These are phyloP conservation scores for Ophiothrix spiculata DNA, from an alignment of 35 echinoderm and acorn worm species.

Conservation along the genomic window DNA sequence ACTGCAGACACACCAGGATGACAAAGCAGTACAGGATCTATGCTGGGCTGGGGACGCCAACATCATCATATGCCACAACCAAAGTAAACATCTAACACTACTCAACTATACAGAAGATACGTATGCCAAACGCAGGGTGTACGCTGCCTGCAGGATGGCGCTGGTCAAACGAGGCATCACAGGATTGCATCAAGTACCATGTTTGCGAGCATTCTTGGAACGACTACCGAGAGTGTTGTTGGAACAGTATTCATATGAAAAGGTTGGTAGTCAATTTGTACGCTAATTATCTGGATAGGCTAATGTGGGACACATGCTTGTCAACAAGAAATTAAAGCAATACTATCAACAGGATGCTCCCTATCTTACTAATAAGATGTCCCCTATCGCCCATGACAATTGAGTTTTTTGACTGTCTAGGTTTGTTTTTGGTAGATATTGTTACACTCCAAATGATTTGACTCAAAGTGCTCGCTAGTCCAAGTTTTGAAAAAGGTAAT, in stretches of 20 bases:
- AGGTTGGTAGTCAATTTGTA: slow-evolving; percentile 45
- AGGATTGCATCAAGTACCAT: slow-evolving; percentile 88
- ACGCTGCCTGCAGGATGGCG: slow-evolving; percentile 69
- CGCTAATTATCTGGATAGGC: too few species aligned
- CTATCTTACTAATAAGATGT: too few species aligned
- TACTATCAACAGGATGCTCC: too few species aligned
- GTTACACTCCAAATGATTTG: too few species aligned
- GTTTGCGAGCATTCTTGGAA: slow-evolving; percentile 81
- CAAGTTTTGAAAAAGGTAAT: too few species aligned
- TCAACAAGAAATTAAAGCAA: too few species aligned
- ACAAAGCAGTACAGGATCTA: slow-evolving; percentile 58
- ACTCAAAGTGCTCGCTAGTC: too few species aligned
- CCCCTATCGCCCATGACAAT: too few species aligned
- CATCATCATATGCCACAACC: slow-evolving; percentile 56
- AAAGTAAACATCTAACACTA: slow-evolving; percentile 57
- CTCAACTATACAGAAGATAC: slow-evolving; percentile 65
- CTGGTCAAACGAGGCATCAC: slow-evolving; percentile 75
- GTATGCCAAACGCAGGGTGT: slow-evolving; percentile 68
- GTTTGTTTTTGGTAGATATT: too few species aligned
- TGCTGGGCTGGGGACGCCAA: slow-evolving; percentile 66
- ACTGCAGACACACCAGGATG: slow-evolving; percentile 65
- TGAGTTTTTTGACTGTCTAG: too few species aligned
- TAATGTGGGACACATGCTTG: too few species aligned
- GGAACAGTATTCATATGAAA: slow-evolving; percentile 94
- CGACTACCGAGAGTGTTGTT: slow-evolving; percentile 83